Conservation (phyloP, 2,113 vertebrate genomes). For the Saccopteryx leptura region DNA sequence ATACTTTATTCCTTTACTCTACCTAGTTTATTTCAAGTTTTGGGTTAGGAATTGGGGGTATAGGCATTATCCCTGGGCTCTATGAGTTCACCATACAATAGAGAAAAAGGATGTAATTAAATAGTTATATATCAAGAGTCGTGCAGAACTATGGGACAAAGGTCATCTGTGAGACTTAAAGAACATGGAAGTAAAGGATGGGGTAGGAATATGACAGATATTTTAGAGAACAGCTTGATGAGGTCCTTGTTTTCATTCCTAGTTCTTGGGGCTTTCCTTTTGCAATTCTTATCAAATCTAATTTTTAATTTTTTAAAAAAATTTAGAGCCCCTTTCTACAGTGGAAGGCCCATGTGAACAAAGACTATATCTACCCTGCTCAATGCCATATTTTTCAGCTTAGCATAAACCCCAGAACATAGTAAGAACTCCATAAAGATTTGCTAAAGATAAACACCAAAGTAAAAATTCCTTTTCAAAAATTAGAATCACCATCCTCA, state of each 20-base stretch:
- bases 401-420: neutral
- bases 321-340: neutral
- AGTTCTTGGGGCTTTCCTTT: neutral
- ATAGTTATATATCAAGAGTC: neutral
- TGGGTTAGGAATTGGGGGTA: neutral
- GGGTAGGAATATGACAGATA: neutral
- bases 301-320: neutral
- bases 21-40: neutral
- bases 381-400: neutral
- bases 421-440: neutral
- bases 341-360: neutral
- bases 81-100: neutral
- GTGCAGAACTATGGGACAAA: accelerated
- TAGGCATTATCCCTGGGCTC: neutral
- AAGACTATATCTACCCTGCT: neutral
- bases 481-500: neutral
- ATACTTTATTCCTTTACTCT: neutral
- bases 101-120: neutral
- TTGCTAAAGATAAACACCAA: neutral
- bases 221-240: neutral
- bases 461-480: neutral
- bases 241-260: neutral
- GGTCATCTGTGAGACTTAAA: neutral
- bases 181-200: neutral
- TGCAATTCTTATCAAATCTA: neutral